phyloP scores from a whole-genome alignment of 2,888 invertebrate species.

The Escarpia spicata region DNA sequence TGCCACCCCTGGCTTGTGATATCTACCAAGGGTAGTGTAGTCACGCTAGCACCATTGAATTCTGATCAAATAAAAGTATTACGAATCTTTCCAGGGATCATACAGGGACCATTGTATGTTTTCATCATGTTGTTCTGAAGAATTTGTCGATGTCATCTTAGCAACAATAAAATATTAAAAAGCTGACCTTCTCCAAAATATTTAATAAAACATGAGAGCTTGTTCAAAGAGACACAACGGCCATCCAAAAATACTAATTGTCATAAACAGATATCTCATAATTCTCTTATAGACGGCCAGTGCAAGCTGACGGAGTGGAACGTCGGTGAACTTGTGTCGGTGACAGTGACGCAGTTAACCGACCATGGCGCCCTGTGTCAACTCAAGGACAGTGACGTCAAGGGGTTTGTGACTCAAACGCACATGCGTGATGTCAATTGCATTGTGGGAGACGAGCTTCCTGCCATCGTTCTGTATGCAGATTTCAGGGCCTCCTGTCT shows the following conservation, averaged over 20 bases:
- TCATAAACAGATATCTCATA: not conserved
- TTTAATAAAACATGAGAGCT: too few species aligned
- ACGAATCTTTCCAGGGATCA: too few species aligned
- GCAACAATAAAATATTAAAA: not conserved
- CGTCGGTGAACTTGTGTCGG: constrained; percentile 39
- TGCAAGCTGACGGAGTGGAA: constrained; percentile 14
- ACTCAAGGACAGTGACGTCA: constrained; percentile 43
- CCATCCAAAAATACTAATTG: not conserved
- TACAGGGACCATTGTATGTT: too few species aligned
- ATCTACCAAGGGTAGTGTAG: too few species aligned
- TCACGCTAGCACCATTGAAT: too few species aligned
- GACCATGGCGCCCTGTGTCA: constrained; percentile 47
- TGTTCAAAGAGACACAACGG: not conserved
- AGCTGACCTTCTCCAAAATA: too few species aligned
- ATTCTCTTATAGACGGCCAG: not conserved
- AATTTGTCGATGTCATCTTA: not conserved
- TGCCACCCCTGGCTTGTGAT: too few species aligned
- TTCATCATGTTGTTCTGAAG: not conserved
- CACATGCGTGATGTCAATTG: constrained; percentile 40
- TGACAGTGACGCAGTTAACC: constrained; percentile 44
- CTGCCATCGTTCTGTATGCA: constrained; percentile 49
- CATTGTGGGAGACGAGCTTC: constrained; percentile 39
- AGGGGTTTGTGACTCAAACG: constrained; percentile 45
- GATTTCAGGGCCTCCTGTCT: constrained; percentile 46
- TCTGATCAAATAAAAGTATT: too few species aligned